phyloP scores from a whole-genome alignment of 2,113 vertebrate genomes.

The Trinectes maculatus region DNA sequence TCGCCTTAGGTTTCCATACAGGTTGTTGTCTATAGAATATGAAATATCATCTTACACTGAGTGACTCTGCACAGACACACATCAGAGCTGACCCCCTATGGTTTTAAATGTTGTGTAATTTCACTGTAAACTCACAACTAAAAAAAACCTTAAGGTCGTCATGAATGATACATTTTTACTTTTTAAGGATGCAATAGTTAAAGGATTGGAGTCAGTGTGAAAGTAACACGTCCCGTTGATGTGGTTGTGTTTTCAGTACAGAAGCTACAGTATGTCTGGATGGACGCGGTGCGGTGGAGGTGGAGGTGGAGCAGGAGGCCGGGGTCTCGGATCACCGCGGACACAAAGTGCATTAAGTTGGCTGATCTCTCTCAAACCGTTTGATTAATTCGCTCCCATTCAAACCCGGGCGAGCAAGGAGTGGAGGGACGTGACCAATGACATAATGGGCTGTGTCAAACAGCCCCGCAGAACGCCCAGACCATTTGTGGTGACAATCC shows the following conservation, averaged over 20 bases:
- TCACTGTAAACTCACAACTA: not conserved
- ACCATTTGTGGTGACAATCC: conserved; percentile 81
- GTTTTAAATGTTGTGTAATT: no score
- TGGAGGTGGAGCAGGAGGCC: conserved; percentile 18
- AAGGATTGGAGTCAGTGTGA: conserved; percentile 4
- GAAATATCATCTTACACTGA: no score
- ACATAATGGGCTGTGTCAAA: conserved; percentile 79
- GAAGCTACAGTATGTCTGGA: not conserved
- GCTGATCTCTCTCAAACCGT: conserved; percentile 67
- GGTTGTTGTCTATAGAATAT: no score
- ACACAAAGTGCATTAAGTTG: conserved; percentile 69
- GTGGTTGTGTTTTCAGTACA: not conserved
- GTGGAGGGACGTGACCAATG: conserved; percentile 74
- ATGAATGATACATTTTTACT: not conserved
- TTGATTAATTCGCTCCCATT: conserved; percentile 77
- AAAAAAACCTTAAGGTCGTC: not conserved
- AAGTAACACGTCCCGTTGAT: not conserved
- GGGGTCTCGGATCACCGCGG: conserved; percentile 45
- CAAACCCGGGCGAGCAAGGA: conserved; percentile 55
- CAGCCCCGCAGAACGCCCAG: conserved; percentile 77
- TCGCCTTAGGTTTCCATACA: no score
- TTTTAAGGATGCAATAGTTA: not conserved
- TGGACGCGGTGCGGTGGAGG: conserved; percentile 25
- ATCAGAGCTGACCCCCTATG: no score
- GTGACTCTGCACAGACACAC: no score